Base-by-base conservation (phyloP, 2,113 vertebrate species). In the Heptranchias perlo region DNA sequence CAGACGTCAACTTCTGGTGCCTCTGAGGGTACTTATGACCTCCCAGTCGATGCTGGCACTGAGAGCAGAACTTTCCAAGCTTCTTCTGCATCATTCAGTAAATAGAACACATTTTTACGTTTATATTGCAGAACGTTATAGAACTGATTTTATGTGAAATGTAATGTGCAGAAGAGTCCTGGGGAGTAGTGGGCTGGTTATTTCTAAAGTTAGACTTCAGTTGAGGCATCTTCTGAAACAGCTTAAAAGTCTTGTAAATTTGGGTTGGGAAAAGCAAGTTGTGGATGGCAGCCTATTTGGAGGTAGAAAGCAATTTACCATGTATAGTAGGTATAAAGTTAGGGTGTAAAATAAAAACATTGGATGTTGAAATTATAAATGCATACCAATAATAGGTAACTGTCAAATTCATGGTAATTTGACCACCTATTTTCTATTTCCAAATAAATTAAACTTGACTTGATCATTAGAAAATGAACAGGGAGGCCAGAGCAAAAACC, bases 41-140 rank as follows among this genome's bases (percentile, higher is more conserved):
- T 98, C 97, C 98, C 98, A 3, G 98, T 99, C 98, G 98, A 98
- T 97, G 98, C 98, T 49, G 98, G 98, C 97, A 98, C 98, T 0
- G 98, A 98, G 97, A 98, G 98, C 98, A 98, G 98, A 97, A 98
- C 98, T 97, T 99, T 98, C 96, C 98, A 98, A 97, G 98, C 98
- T 96, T 98, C 98, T 96, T 98, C 98, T 97, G 98, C 98, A 96
- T 98, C 98, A 97, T 98, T 99, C 98, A 98, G 98, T 99, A 98
- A 98, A 97, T 97, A 97, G 97, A 96, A 94, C 58, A 49, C 44
- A 69, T 52, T 95, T 95, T 91, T 91, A 54, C 31, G 16, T 91
- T 69, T 52, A 95, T 95, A 95, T 49, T 49, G 14, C 52, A 95
- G 94, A 95, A 69, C 47, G 49, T 67, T 28, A 69, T 49, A 49